A percentile compares a stretch with the other conserved stretches of the same genome.
phyloP scores from a whole-genome alignment of 2,888 invertebrate genomes.

The Heliothis peltigera region DNA sequence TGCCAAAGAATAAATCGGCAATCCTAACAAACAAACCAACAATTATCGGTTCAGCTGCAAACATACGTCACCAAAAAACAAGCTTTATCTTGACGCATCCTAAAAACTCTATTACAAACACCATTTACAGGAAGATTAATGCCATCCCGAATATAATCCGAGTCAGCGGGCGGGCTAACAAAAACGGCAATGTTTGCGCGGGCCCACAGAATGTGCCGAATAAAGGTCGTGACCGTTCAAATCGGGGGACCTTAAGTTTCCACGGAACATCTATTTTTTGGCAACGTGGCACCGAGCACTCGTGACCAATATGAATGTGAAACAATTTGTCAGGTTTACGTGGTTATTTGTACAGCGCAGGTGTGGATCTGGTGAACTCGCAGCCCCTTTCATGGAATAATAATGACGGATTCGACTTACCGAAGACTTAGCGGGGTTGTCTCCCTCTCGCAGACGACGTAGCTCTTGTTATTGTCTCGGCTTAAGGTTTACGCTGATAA shows the following conservation, averaged over 20 bases:
- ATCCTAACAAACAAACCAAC: slow-evolving; percentile 21
- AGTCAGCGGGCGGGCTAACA: slow-evolving; percentile 64
- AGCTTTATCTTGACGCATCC: slow-evolving; percentile 53
- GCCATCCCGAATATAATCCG: slow-evolving; percentile 64
- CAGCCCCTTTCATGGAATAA: slow-evolving; percentile 79
- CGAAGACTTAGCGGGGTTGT: slow-evolving; percentile 74
- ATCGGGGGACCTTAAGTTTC: slow-evolving; percentile 71
- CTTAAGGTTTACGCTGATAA: slow-evolving; percentile 67
- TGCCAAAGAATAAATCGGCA: background rate
- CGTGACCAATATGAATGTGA: slow-evolving; percentile 86
- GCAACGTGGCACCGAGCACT: slow-evolving; percentile 68
- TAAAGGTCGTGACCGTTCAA: slow-evolving; percentile 66
- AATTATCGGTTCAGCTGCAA: slow-evolving; percentile 47
- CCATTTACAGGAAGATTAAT: slow-evolving; percentile 65
- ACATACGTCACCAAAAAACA: slow-evolving; percentile 48
- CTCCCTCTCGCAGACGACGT: slow-evolving; percentile 56
- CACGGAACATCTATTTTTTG: slow-evolving; percentile 72
- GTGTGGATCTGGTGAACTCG: slow-evolving; percentile 73
- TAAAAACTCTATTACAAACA: slow-evolving; percentile 65
- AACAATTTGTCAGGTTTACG: slow-evolving; percentile 87
- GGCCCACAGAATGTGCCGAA: slow-evolving; percentile 69
- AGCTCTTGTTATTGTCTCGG: slow-evolving; percentile 71
- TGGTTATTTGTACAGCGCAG: slow-evolving; percentile 86
- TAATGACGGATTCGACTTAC: slow-evolving; percentile 87
- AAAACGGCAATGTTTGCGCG: slow-evolving; percentile 68